These are phyloP conservation scores for Paramuricea clavata DNA, from an alignment of 92 coral and sea anemone species.

Conservation along the genomic window DNA sequence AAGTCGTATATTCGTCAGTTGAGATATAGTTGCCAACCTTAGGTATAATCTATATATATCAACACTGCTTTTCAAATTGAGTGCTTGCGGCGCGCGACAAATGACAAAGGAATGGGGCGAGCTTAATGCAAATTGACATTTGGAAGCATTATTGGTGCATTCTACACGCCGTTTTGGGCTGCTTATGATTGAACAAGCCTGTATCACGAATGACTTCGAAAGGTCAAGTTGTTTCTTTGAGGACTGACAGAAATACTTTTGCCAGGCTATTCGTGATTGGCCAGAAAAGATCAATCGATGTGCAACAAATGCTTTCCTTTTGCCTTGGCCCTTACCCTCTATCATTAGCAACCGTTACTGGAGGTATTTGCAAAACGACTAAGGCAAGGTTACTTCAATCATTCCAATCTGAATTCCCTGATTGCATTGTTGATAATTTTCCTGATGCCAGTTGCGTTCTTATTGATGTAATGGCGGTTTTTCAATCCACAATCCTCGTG, in stretches of 20 bases:
- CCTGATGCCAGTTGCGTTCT: constrained; percentile 33
- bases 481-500: constrained; percentile 30
- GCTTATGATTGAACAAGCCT: background rate
- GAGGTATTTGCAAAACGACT: constrained; percentile 32
- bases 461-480: constrained; percentile 42
- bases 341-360: constrained; percentile 28
- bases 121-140: no score
- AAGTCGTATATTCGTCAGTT: no score
- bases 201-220: constrained; percentile 22
- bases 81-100: no score
- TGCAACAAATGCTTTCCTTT: constrained; percentile 27
- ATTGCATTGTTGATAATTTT: constrained; percentile 23
- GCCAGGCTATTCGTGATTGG: background rate
- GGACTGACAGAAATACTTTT: constrained; percentile 14
- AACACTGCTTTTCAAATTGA: no score
- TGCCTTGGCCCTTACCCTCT: constrained; percentile 50
- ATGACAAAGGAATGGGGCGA: no score
- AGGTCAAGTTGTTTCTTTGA: constrained; percentile 44
- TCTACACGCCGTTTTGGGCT: no score
- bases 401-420: constrained; percentile 24
- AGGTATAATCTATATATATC: no score
- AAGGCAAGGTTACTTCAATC: constrained; percentile 7
- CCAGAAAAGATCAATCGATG: background rate
- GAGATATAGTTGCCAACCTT: no score
- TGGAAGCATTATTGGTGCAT: no score